Evolutionary conservation across 30 jellyfish, hydroid and myxozoan species (phyloP), one percentile per base, ranked within the genome.

Genomic region (Pelagia noctiluca): DNA sequence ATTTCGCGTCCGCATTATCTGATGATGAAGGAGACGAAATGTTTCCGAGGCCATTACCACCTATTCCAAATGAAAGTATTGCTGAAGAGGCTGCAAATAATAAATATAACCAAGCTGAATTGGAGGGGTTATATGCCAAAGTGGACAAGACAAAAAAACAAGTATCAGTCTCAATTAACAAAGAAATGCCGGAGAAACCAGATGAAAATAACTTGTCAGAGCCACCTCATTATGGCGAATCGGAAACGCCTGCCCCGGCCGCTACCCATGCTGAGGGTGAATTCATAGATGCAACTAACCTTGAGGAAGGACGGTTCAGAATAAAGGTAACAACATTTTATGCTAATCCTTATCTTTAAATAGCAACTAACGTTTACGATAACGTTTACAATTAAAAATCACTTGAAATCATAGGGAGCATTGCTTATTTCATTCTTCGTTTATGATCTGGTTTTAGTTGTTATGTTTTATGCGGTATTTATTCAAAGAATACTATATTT

Each of bases 101-200:
- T 30, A 18, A 4, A 12, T 61, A 66, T 62, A 86, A 80, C 46
- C 32, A 57, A 32, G 76, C 28, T 1, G 96, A 86, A 25, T 21
- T 75, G 8, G 96, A 75, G 3, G 96, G 35, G 66, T 60, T 94
- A 69, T 94, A 94, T 61, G 97, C 99, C 13, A 76, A 76, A 2
- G 95, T 94, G 4, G 92, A 88, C 66, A 73, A 70, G 33, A 35
- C 89, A 26, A 78, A 21, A 61, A 82, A 83, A 64, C 23, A 18
- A 1, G 61, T 24, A 0, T 2, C 53, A 13, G 67, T 34, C 16
- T 26, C 23, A 23, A 83, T 19, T 12, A 25, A 22, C 65, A 63
- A 49, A 34, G 36, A 50, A 18, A 42, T 50, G 18, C 37, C 60
- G 18, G 85, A 81, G 47, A 18, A 63, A 10, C 76, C 31, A 48